Base-by-base conservation (phyloP, 2,888 invertebrate species). In the Neoaliturus tenellus region DNA sequence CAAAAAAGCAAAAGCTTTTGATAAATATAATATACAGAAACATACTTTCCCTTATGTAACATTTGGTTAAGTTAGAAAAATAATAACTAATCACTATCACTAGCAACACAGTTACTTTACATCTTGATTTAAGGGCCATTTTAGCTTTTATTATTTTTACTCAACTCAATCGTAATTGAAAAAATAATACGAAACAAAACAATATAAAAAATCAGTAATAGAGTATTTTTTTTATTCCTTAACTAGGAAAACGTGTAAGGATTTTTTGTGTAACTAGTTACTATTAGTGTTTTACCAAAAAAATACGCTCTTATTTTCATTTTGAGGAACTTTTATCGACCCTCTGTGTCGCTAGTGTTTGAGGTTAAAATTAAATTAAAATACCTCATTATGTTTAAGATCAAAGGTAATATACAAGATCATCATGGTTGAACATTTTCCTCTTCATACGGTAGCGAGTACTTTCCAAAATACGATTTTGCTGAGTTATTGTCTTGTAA, bases 1-100 rank as follows among this genome's bases (percentile, higher is more conserved):
- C 3, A 55, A 55, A 51, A 62, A 62, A 62, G 62, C 62, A 14
- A 14, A 62, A 62, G 62, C 62, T 62, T 28, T 62, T 20, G 62
- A 62, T 62, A 62, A 62, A 62, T 62, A 62, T 25, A 62, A 62
- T 62, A 31, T 62, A 62, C 62, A 62, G 31, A 62, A 62, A 25
- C 28, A 28, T 14, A 62, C 14, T 51, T 51, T 23, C 23, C 23
- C 62, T 62, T 62, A 62, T 28, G 10, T 62, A 28, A 28, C 31
- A 62, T 62, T 62, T 62, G 62, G 62, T 62, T 62, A 1, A 31
- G 17, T 62, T 62, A 1, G 62, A 31, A 62, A 62, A 62, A 12
- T 62, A 25, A 62, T 3, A 28, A 51, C 4, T 23, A 51, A 51
- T 31, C 62, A 62, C 23, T 55, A 51, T 4, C 55, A 55, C 17